phyloP scores from a whole-genome alignment of 35 echinoderm and acorn worm species.

The Hemicentrotus pulcherrimus region DNA sequence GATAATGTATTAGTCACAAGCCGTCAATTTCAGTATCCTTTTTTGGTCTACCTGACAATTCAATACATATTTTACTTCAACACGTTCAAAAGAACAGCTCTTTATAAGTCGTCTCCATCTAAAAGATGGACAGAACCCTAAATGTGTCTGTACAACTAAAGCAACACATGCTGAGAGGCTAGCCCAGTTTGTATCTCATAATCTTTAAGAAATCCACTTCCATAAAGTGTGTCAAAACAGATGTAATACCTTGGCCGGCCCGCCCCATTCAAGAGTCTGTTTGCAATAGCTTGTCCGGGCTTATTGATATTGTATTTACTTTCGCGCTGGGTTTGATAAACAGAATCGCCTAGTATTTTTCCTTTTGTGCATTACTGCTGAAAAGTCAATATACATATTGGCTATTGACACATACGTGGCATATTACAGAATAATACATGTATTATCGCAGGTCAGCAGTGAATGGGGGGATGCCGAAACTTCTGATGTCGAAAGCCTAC shows the following conservation, averaged over 20 bases:
- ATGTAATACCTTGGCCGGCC: neutral
- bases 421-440: neutral
- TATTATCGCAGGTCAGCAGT: neutral
- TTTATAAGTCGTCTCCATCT: neutral
- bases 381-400: neutral
- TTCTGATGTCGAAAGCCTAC: neutral
- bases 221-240: neutral
- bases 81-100: neutral
- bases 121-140: neutral
- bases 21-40: too few species aligned
- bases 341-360: neutral
- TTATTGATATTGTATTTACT: neutral
- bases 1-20: too few species aligned
- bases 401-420: neutral
- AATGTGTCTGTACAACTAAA: neutral
- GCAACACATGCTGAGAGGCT: too few species aligned
- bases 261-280: neutral
- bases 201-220: neutral
- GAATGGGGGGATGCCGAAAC: neutral
- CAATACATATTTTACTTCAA: too few species aligned
- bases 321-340: neutral
- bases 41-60: too few species aligned
- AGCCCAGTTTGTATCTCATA: too few species aligned
- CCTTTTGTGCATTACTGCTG: neutral
- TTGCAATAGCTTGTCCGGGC: neutral